Conservation (phyloP, 2,113 vertebrate genomes). For the Vidua chalybeata region DNA sequence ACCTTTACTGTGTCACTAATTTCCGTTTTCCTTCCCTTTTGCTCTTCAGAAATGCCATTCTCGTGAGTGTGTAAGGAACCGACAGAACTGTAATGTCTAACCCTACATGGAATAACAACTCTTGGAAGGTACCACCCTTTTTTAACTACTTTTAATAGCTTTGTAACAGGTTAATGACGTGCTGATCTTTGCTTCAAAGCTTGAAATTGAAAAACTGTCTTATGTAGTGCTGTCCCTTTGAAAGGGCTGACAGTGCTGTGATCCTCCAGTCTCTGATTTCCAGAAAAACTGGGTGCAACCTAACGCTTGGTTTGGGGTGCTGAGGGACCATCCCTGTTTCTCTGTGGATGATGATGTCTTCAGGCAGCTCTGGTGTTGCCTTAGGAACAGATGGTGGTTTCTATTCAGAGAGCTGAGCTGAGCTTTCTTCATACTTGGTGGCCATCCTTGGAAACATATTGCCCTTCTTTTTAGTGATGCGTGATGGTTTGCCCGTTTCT, state of each 20-base stretch:
- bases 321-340: background rate
- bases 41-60: conserved; percentile 69
- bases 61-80: conserved; percentile 41
- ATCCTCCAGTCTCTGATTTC: background rate
- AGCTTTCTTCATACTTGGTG: background rate
- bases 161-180: background rate
- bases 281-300: background rate
- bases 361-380: background rate
- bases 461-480: background rate
- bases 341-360: background rate
- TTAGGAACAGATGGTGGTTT: conserved; percentile 56
- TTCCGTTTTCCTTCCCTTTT: conserved; percentile 54
- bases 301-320: background rate
- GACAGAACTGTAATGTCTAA: conserved; percentile 66
- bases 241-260: background rate
- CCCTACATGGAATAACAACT: conserved; percentile 49
- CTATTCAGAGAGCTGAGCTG: conserved; percentile 47
- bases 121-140: conserved; percentile 62
- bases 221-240: background rate
- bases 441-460: background rate
- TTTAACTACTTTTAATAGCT: background rate
- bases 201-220: background rate
- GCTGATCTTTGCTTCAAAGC: background rate
- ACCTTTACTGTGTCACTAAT: conserved; percentile 7
- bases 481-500: background rate